These are phyloP conservation scores for Bos indicus DNA, from an alignment of 2,113 vertebrate species.

Conservation along the genomic window DNA sequence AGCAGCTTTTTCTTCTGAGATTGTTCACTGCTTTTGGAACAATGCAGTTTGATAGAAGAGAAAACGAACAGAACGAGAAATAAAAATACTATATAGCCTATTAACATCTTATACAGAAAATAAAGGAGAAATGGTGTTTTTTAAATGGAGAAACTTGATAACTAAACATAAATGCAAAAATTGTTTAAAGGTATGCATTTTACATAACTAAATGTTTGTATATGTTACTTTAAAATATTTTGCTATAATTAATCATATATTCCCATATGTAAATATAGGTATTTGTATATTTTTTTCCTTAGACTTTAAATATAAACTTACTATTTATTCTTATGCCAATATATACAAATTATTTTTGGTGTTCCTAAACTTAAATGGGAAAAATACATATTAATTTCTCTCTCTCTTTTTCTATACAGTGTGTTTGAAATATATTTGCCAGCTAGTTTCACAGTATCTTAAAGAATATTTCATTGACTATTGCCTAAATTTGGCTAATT, in stretches of 20 bases:
- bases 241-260: background rate
- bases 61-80: constrained; percentile 48
- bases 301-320: background rate
- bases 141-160: background rate
- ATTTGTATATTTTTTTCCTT: background rate
- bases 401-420: background rate
- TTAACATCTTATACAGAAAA: background rate
- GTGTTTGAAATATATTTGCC: background rate
- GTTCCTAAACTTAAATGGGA: background rate
- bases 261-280: background rate
- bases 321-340: background rate
- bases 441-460: background rate
- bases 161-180: background rate
- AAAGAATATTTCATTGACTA: background rate
- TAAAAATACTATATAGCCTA: background rate
- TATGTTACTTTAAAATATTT: background rate
- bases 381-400: background rate
- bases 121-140: background rate
- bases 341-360: background rate
- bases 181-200: background rate
- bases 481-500: background rate
- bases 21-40: constrained; percentile 3
- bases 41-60: constrained; percentile 33
- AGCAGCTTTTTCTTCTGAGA: constrained; percentile 3
- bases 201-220: background rate